These are phyloP conservation scores for Cerastis rubricosa DNA, from an alignment of 2,888 invertebrate species.

Conservation along the genomic window DNA sequence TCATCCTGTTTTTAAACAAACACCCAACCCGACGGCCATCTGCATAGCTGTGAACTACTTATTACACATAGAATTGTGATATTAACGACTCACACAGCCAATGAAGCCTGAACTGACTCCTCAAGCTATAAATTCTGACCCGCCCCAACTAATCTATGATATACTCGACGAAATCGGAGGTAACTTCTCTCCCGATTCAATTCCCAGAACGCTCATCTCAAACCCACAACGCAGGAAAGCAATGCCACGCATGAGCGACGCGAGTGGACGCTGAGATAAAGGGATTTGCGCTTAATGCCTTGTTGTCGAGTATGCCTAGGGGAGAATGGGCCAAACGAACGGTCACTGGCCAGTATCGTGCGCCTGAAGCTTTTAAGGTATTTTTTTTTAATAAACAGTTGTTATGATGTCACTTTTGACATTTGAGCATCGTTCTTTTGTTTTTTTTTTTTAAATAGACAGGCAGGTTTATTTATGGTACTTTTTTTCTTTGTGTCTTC, in stretches of 20 bases:
- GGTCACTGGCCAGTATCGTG: conserved; percentile 33
- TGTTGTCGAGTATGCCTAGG: conserved; percentile 65
- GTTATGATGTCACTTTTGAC: neutral
- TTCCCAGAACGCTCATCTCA: conserved; percentile 56
- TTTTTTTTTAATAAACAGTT: conserved; percentile 36
- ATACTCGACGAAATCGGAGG: conserved; percentile 45
- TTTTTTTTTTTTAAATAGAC: neutral
- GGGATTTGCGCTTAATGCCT: conserved; percentile 76
- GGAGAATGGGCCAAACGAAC: conserved; percentile 44
- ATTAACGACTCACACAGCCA: conserved; percentile 1
- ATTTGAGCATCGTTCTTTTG: conserved; percentile 9
- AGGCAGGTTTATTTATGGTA: neutral
- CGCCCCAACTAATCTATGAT: conserved; percentile 36
- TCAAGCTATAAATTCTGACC: conserved; percentile 35
- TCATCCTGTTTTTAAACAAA: neutral
- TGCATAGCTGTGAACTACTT: neutral
- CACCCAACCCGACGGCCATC: neutral
- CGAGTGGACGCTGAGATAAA: conserved; percentile 76
- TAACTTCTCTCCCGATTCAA: conserved; percentile 43
- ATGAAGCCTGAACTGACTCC: conserved; percentile 26
- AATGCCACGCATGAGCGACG: conserved; percentile 74
- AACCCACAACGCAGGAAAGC: conserved; percentile 62
- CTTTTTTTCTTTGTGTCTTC: neutral
- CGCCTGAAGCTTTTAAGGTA: conserved; percentile 6
- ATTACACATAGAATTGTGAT: neutral